A percentile compares a stretch with the other conserved stretches of the same genome.
These are phyloP conservation scores for Propithecus perrieri DNA, from an alignment of 2,797 vertebrate genomes.

Conservation along the genomic window DNA sequence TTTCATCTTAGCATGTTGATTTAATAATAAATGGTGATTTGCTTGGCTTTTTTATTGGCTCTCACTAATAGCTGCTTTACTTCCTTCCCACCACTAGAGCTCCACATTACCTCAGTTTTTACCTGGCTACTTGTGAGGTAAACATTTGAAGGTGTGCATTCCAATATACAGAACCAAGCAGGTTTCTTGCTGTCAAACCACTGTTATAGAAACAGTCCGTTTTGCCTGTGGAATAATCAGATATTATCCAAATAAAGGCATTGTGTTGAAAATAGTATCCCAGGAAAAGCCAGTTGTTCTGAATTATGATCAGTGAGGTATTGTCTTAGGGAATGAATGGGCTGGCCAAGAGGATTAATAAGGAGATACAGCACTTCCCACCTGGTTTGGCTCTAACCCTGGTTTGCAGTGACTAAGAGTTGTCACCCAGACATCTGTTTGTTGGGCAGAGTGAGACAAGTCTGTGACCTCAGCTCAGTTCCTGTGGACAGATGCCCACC, in stretches of 20 bases:
- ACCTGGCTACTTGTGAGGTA: conserved; percentile 59
- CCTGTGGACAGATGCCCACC: conserved; percentile 78
- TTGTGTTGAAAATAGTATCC: neutral
- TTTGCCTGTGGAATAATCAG: conserved; percentile 7
- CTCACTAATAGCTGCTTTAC: conserved; percentile 77
- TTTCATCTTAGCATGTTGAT: conserved; percentile 6
- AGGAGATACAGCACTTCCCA: conserved; percentile 66
- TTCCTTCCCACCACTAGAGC: conserved; percentile 85
- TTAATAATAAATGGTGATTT: neutral
- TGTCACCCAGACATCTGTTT: conserved; percentile 72
- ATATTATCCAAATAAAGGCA: neutral
- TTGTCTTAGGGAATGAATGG: conserved; percentile 26
- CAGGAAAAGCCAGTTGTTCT: neutral
- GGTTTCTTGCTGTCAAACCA: conserved; percentile 3
- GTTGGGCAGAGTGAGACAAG: conserved; percentile 68
- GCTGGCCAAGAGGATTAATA: conserved; percentile 57
- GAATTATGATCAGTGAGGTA: neutral
- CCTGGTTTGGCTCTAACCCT: conserved; percentile 73
- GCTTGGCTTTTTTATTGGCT: neutral
- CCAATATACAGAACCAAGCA: neutral
- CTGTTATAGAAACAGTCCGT: neutral
- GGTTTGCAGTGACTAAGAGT: conserved; percentile 71
- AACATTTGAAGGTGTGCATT: neutral
- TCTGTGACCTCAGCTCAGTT: conserved; percentile 75
- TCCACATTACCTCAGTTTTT: conserved; percentile 86